Base-by-base conservation (phyloP, 2,797 vertebrate genomes). In the Arremon brunneinucha region DNA sequence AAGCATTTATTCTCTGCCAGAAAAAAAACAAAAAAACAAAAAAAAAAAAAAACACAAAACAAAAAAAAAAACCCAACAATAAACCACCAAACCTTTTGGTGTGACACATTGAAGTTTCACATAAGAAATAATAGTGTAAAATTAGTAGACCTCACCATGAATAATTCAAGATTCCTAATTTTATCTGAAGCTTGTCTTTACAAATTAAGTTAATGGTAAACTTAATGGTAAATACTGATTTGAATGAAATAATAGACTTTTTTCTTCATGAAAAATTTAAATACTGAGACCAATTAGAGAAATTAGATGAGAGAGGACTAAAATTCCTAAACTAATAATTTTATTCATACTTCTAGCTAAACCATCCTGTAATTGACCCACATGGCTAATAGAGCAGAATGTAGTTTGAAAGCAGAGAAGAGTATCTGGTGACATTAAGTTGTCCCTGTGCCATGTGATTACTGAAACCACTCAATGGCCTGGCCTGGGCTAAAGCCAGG, bases 141-240 rank as follows among this genome's bases (percentile, higher is more conserved):
- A 92, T 78, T 78, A 79, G 34, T 80, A 81, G 78, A 49, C 27
- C 39, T 83, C 49, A 27, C 50, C 16, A 94, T 89, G 75, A 97
- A 95, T 95, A 86, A 95, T 90, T 95, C 76, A 95, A 27, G 21
- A 65, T 87, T 95, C 85, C 43, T 94, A 62, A 92, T 93, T 95
- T 96, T 22, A 49, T 86, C 79, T 71, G 43, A 89, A 70, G 41
- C 76, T 87, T 84, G 75, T 68, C 69, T 95, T 94, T 87, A 69
- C 32, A 93, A 94, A 89, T 95, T 71, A 93, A 74, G 55, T 87
- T 90, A 85, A 60, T 56, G 44, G 43, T 90, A 84, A 91, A 65
- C 80, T 72, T 89, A 85, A 91, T 81, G 70, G 77, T 81, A 96
- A 95, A 93, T 83, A 79, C 26, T 55, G 80, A 90, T 81, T 85